Evolutionary conservation across 2,113 vertebrate species (phyloP), one percentile per base, ranked within the genome.

Genomic region (Hiodon alosoides): DNA sequence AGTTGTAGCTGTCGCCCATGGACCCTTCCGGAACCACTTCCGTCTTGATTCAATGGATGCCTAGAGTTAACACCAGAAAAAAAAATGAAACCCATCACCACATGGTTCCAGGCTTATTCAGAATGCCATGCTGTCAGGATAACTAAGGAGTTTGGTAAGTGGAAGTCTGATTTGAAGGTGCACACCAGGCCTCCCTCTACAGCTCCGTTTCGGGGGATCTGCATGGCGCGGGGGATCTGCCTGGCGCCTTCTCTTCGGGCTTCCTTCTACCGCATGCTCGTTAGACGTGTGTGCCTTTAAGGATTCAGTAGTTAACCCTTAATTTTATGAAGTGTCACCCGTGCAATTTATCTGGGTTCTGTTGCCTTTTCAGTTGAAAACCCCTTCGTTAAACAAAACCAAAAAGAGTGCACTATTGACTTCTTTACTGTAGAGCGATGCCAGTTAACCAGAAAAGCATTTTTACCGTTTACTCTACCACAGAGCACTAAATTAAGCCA

Each of bases 261-360:
- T 3, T 47, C 50, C 64, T 4, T 0, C 47, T 57, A 8, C 46
- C 52, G 50, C 81, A 7, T 67, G 58, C 64, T 80, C 74, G 79
- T 71, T 80, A 75, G 75, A 79, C 74, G 75, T 74, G 73, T 85
- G 87, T 88, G 85, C 87, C 87, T 87, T 88, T 77, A 82, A 81
- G 72, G 72, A 81, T 79, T 81, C 71, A 64, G 79, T 75, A 51
- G 60, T 9, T 50, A 73, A 79, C 71, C 1, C 31, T 31, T 31
- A 78, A 67, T 59, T 66, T n/a, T 59, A n/a, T 66, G 55, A 76
- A 2, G 14, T 13, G 14, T 67, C 48, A 67, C 7, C 52, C 5
- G 79, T 77, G 76, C 78, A 69, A 72, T 47, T 51, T 7, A 65
- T 70, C 7, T 68, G 70, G 68, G 14, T 72, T 79, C 75, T 59